phyloP scores from a whole-genome alignment of 1,140 invertebrate species.

The Phenacoccus solenopsis region DNA sequence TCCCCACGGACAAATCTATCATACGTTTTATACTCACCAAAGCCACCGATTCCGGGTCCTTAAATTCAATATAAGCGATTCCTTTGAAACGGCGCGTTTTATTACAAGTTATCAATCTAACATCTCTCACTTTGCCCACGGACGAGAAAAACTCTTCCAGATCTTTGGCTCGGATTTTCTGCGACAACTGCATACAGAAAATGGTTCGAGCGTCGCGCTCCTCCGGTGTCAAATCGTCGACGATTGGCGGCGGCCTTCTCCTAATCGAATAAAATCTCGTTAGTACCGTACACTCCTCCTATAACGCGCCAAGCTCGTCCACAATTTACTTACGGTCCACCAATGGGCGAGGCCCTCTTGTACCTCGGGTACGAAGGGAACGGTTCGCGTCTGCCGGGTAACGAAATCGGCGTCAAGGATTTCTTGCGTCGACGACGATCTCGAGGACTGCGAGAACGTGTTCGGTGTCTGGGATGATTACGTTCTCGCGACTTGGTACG shows the following conservation, averaged over 20 bases:
- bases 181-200: constrained; percentile 94
- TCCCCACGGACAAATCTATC: not conserved
- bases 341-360: not conserved
- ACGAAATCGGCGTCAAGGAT: constrained; percentile 37
- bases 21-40: constrained; percentile 47
- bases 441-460: constrained; percentile 18
- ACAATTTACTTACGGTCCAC: not conserved
- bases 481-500: constrained; percentile 21
- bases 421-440: constrained; percentile 32
- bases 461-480: constrained; percentile 6
- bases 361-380: not conserved
- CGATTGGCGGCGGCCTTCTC: constrained; percentile 30
- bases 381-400: constrained; percentile 28
- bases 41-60: constrained; percentile 92
- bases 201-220: constrained; percentile 96
- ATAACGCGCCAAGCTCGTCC: not conserved
- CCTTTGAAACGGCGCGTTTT: constrained; percentile 98
- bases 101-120: constrained; percentile 96
- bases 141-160: constrained; percentile 98
- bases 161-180: constrained; percentile 86
- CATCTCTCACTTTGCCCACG: constrained; percentile 96
- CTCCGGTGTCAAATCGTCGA: constrained; percentile 80
- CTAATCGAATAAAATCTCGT: not conserved
- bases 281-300: not conserved
- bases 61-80: constrained; percentile 98